Evolutionary conservation across 2,797 vertebrate species (phyloP).

Genomic region (Propithecus deckenii): DNA sequence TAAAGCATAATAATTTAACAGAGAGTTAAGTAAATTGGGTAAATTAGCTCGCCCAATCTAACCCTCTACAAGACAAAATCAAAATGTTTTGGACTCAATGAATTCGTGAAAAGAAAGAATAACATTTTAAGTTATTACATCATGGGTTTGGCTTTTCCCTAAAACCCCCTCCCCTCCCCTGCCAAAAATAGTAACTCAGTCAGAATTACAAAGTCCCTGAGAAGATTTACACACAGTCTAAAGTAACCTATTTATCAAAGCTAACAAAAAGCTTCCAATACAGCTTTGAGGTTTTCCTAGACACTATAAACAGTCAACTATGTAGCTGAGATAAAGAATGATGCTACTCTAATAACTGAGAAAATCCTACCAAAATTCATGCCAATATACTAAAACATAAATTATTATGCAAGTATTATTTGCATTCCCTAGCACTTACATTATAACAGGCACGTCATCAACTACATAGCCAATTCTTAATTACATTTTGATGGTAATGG

Average conservation of each 20-base stretch:
- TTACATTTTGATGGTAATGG: background rate
- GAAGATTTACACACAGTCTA: slow-evolving; percentile 39
- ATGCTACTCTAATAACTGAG: background rate
- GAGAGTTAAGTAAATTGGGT: slow-evolving; percentile 12
- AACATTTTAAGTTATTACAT: slow-evolving; percentile 60
- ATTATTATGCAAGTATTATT: slow-evolving; percentile 11
- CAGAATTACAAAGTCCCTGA: slow-evolving; percentile 36
- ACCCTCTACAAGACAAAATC: background rate
- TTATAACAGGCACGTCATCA: background rate
- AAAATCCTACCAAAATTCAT: slow-evolving; percentile 47
- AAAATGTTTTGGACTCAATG: slow-evolving; percentile 43
- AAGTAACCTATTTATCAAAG: slow-evolving; percentile 45
- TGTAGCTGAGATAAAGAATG: slow-evolving; percentile 28
- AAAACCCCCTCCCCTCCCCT: slow-evolving; percentile 40
- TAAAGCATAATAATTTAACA: background rate
- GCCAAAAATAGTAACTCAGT: slow-evolving; percentile 65
- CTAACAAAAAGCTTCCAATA: background rate
- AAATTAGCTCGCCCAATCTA: slow-evolving; percentile 5
- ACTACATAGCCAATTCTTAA: background rate
- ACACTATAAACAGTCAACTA: slow-evolving; percentile 12
- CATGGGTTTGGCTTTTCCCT: slow-evolving; percentile 63
- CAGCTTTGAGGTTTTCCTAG: slow-evolving; percentile 41
- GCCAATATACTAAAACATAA: background rate
- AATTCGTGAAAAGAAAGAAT: slow-evolving; percentile 46
- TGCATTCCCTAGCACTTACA: background rate